These are phyloP conservation scores for Rhinolophus ferrumequinum DNA, from an alignment of 2,113 vertebrate species.

Conservation along the genomic window DNA sequence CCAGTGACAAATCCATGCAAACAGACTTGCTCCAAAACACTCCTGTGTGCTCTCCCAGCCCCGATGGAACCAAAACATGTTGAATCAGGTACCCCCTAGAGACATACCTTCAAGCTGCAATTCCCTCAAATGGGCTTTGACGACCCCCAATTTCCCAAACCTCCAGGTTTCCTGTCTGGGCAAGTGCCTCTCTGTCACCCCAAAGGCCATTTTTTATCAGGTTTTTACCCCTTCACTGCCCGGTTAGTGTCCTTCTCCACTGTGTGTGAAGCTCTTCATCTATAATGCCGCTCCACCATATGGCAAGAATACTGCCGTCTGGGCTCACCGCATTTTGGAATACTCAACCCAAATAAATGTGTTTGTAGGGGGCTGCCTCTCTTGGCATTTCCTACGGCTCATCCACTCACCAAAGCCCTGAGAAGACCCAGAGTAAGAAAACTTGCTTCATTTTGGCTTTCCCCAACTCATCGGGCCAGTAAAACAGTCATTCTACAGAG, in stretches of 20 bases:
- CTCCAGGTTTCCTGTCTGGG: background rate
- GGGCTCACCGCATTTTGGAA: background rate
- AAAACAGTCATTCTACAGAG: rapidly evolving
- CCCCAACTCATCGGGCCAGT: background rate
- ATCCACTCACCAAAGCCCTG: background rate
- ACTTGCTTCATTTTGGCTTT: background rate
- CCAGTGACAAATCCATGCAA: background rate
- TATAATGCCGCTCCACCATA: rapidly evolving
- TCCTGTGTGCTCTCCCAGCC: background rate
- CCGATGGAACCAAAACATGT: background rate
- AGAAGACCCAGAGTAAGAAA: background rate
- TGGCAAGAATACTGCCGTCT: rapidly evolving
- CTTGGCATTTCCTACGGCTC: background rate
- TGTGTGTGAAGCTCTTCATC: rapidly evolving
- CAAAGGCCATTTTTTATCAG: background rate
- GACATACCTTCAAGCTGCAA: background rate
- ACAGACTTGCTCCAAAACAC: background rate
- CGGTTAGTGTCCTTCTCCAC: background rate
- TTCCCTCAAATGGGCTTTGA: background rate
- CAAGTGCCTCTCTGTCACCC: background rate
- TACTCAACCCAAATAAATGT: background rate
- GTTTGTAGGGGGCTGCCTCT: background rate
- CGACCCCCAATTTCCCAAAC: rapidly evolving
- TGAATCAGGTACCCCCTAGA: background rate
- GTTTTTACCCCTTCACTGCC: background rate